Base-by-base conservation (phyloP, 1,140 invertebrate species). In the Neodiprion pinetum region DNA sequence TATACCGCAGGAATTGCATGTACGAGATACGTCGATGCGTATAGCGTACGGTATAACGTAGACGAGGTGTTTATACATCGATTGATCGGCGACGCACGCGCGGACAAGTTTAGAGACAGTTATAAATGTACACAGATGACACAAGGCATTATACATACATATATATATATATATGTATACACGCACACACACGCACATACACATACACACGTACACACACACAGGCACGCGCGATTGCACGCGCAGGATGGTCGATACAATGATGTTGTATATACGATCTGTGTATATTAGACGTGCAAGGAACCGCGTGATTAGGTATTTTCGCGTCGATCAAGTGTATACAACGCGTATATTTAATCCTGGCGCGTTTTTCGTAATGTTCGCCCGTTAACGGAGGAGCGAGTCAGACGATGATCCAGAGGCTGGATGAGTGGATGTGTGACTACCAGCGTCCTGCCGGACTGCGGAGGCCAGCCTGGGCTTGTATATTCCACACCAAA, bases 401-500 rank as follows among this genome's bases (percentile, higher is more conserved):
- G 53, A 61, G 5, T 5, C 11, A 12, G 53, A 61, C 28, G 28
- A 40, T 61, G n/a, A 61, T 61, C 11, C 53, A 61, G 53, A 61
- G 53, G 53, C 53, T 9, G 11, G 53, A 12, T 61, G 53, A 61
- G 11, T 61, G 53, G 53, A 61, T 61, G 28, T 40, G 28, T 40
- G 53, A 61, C 53, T 61, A 61, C 53, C 53, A 12, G 28, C 28
- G 28, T 40, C 28, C 28, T 17, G 66, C 74, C 75, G 67, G 67
- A 79, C 71, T 75, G 71, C 72, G 28, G 17, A 9, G 67, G 71
- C 23, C 17, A 21, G 67, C 67, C 68, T 72, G 40, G 66, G 68
- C 80, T 71, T 76, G 72, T 81, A 40, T 40, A 81, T 81, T 79
- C 74, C 10, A 14, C 75, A 80, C 74, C 73, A 83, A 85, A 85